A percentile compares a stretch with the other conserved stretches of the same genome.
Conservation (phyloP, 2,888 invertebrate genomes). For the Tholera decimalis region DNA sequence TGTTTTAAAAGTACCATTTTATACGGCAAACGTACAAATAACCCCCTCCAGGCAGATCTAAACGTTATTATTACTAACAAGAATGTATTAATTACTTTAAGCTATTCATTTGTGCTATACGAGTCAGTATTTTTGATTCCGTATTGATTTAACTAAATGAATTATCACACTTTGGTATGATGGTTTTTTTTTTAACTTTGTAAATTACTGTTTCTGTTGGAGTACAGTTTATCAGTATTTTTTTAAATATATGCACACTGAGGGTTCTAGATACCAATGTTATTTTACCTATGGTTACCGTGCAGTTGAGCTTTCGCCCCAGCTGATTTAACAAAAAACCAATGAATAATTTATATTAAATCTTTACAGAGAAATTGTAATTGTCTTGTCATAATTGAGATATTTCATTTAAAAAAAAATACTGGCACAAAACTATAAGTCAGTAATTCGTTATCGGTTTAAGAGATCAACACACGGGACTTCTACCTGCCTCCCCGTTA, state of each 20-base stretch:
- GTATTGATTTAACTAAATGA: conserved; percentile 7
- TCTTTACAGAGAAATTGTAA: neutral
- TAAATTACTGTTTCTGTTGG: too few relatives aligned
- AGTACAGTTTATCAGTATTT: too few relatives aligned
- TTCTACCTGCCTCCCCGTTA: conserved; percentile 65
- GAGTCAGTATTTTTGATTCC: conserved; percentile 1
- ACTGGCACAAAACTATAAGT: conserved; percentile 33
- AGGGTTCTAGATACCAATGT: too few relatives aligned
- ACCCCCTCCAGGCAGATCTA: conserved; percentile 45
- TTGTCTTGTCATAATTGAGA: neutral
- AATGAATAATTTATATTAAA: too few relatives aligned
- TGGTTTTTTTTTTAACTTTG: too few relatives aligned
- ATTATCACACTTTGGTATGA: neutral
- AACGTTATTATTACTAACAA: conserved; percentile 29
- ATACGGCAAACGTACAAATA: conserved; percentile 25
- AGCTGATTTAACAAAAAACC: too few relatives aligned
- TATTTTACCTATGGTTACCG: too few relatives aligned
- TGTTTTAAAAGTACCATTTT: conserved; percentile 48
- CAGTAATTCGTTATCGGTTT: conserved; percentile 72
- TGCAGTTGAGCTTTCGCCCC: too few relatives aligned
- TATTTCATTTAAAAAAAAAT: conserved; percentile 24
- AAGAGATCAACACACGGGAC: conserved; percentile 73
- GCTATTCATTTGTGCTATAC: conserved; percentile 40
- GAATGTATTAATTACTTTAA: conserved; percentile 40
- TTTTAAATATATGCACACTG: too few relatives aligned